Percentiles rank a stretch among this genome's conserved stretches.
These are phyloP conservation scores for Cynopterus brachyotis DNA, from an alignment of 2,113 vertebrate species.

Conservation along the genomic window DNA sequence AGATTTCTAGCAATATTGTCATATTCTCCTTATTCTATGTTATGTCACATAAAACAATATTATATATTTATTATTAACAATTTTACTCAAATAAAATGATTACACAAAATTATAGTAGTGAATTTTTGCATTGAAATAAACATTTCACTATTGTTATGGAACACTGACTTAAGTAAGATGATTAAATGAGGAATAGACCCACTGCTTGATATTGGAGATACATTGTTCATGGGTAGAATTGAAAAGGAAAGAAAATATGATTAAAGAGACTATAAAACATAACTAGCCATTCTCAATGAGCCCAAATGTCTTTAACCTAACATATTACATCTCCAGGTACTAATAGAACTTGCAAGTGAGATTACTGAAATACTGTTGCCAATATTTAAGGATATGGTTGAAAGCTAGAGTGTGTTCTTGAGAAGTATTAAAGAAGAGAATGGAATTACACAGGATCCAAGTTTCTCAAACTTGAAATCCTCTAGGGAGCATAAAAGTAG, in stretches of 20 bases:
- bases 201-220: neutral
- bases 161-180: neutral
- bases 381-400: neutral
- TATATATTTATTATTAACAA: slow-evolving; percentile 3
- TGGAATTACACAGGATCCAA: neutral
- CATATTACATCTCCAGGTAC: neutral
- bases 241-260: neutral
- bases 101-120: neutral
- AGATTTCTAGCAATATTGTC: neutral
- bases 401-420: neutral
- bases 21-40: neutral
- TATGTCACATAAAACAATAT: neutral
- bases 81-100: neutral
- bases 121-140: slow-evolving; percentile 5
- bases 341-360: neutral
- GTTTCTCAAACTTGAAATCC: neutral
- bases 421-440: neutral
- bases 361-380: neutral
- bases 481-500: neutral
- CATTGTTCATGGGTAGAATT: neutral
- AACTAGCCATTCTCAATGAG: neutral
- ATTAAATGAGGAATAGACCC: neutral
- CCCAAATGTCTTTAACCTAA: neutral
- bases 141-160: neutral
- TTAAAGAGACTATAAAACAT: neutral